phyloP scores from a whole-genome alignment of 92 coral and sea anemone species.

The Epizoanthus stellaris region DNA sequence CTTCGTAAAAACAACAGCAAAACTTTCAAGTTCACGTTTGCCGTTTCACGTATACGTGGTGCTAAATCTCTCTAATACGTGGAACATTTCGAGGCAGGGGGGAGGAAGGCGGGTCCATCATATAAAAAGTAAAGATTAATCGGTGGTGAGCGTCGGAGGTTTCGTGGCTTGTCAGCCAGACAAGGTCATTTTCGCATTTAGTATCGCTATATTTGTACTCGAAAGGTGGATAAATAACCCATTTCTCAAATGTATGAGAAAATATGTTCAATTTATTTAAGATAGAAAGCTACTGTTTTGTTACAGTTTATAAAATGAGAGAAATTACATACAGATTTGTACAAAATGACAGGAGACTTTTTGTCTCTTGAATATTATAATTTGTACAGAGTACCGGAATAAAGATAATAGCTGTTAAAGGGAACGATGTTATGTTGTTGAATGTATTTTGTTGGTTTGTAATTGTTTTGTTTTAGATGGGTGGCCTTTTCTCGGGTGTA shows the following conservation, averaged over 20 bases:
- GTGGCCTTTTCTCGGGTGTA: too few species aligned
- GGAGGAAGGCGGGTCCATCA: too few species aligned
- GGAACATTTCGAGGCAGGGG: too few species aligned
- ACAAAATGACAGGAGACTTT: slow-evolving; percentile 15
- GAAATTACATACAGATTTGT: slow-evolving; percentile 29
- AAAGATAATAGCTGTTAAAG: slow-evolving; percentile 12
- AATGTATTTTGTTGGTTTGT: not conserved
- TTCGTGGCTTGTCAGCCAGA: not conserved
- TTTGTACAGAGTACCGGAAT: slow-evolving; percentile 38
- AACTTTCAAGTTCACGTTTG: too few species aligned
- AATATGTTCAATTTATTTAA: slow-evolving; percentile 18
- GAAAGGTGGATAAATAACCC: not conserved
- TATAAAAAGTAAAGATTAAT: too few species aligned
- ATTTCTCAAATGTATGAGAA: not conserved
- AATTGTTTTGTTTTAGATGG: not conserved
- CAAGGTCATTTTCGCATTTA: not conserved
- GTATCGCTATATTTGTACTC: not conserved
- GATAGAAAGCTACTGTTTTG: slow-evolving; percentile 24
- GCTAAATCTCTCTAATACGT: too few species aligned
- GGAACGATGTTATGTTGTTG: not conserved
- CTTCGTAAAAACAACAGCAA: too few species aligned
- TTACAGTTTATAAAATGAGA: slow-evolving; percentile 3
- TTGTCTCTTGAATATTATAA: slow-evolving; percentile 27
- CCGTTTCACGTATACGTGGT: too few species aligned
- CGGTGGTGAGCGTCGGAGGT: too few species aligned